These are phyloP conservation scores for Euleptes europaea DNA, from an alignment of 2,113 vertebrate genomes.

Conservation along the genomic window DNA sequence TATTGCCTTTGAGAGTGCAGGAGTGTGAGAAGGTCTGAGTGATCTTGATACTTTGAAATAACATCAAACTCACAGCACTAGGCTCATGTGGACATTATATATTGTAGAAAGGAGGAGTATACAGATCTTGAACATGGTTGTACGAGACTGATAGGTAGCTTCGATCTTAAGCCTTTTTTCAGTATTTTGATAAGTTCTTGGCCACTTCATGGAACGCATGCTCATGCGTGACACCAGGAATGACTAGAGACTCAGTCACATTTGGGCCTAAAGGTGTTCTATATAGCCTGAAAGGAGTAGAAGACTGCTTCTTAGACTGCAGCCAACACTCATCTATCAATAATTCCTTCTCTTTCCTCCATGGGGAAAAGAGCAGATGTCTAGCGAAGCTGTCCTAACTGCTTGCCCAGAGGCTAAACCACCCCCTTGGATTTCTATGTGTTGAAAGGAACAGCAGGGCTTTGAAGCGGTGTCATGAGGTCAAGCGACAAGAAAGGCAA, in stretches of 20 bases:
- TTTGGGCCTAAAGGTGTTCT: no score
- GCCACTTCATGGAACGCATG: not conserved
- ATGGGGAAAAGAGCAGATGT: not conserved
- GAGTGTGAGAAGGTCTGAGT: not conserved
- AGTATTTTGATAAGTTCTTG: not conserved
- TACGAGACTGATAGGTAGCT: not conserved
- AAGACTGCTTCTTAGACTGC: not conserved
- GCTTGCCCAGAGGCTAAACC: not conserved
- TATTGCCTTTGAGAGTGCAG: not conserved
- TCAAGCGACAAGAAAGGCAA: no score
- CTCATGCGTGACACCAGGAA: not conserved
- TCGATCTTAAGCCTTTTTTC: no score
- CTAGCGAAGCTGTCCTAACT: not conserved
- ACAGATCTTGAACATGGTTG: no score
- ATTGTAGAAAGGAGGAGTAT: not conserved
- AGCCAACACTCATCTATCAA: not conserved
- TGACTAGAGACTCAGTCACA: not conserved
- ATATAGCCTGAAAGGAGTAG: not conserved
- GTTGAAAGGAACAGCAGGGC: no score
- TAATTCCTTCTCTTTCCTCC: not conserved
- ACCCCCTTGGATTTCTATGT: no score
- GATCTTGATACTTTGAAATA: not conserved
- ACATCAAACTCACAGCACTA: no score
- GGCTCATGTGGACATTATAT: no score
- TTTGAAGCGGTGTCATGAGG: no score